These are phyloP conservation scores for Bovichtus diacanthus DNA, from an alignment of 2,797 vertebrate species.

Conservation along the genomic window DNA sequence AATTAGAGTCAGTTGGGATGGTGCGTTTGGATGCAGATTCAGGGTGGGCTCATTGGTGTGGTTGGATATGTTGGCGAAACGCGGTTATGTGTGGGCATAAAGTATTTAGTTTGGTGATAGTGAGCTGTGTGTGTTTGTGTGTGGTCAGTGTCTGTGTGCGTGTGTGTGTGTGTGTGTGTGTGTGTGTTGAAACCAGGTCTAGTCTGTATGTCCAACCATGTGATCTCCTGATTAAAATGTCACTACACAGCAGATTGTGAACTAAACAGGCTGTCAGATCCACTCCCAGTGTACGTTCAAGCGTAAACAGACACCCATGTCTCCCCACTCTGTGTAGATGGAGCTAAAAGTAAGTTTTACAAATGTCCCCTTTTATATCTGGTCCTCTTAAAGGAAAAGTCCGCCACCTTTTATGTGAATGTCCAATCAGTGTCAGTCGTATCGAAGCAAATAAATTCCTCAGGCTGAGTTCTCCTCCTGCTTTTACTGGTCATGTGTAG, in stretches of 20 bases:
- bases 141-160: slow-evolving; percentile 41
- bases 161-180: slow-evolving; percentile 30
- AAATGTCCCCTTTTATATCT: too few species aligned
- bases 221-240: slow-evolving; percentile 72
- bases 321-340: neutral
- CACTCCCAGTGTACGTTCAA: slow-evolving; percentile 55
- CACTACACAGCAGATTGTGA: slow-evolving; percentile 50
- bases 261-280: slow-evolving; percentile 63
- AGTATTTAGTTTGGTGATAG: slow-evolving; percentile 74
- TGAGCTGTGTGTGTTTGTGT: slow-evolving; percentile 40
- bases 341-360: too few species aligned
- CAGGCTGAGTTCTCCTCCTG: too few species aligned
- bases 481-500: too few species aligned
- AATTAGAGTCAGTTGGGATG: slow-evolving; percentile 67
- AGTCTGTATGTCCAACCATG: slow-evolving; percentile 49
- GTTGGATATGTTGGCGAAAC: slow-evolving; percentile 69
- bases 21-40: slow-evolving; percentile 70
- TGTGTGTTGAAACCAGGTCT: slow-evolving; percentile 55
- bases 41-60: slow-evolving; percentile 80
- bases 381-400: too few species aligned
- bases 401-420: too few species aligned
- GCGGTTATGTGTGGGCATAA: slow-evolving; percentile 75
- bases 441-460: too few species aligned
- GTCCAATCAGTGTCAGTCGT: too few species aligned
- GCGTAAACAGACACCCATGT: slow-evolving; percentile 43